These are phyloP conservation scores for Plebejus anna DNA, from an alignment of 2,888 invertebrate species.

Conservation along the genomic window DNA sequence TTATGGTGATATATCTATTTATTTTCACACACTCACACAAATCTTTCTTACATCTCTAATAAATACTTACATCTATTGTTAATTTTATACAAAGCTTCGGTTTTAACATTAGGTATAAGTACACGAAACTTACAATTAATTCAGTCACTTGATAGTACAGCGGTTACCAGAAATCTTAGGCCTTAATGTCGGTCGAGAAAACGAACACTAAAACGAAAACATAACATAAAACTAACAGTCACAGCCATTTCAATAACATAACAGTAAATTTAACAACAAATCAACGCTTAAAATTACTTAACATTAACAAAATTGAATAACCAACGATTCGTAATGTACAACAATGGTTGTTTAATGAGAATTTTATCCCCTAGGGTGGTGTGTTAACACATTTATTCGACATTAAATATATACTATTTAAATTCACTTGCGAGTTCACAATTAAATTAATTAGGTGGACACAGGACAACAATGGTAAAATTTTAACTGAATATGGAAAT, in stretches of 20 bases:
- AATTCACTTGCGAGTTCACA: constrained; percentile 34
- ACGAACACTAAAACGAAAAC: constrained; percentile 69
- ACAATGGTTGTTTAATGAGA: constrained; percentile 55
- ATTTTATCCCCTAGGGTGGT: constrained; percentile 55
- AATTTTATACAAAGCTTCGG: constrained; percentile 78
- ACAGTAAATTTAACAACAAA: constrained; percentile 68
- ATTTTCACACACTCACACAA: constrained; percentile 63
- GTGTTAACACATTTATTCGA: constrained; percentile 39
- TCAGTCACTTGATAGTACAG: constrained; percentile 34
- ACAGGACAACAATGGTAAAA: constrained; percentile 20
- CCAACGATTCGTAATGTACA: constrained; percentile 43
- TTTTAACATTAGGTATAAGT: constrained; percentile 74
- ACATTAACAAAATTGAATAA: constrained; percentile 55
- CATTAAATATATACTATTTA: constrained; percentile 38
- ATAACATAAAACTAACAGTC: constrained; percentile 80
- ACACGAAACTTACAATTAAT: constrained; percentile 42
- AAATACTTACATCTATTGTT: constrained; percentile 73
- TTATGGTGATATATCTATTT: constrained; percentile 47
- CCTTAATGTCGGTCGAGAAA: constrained; percentile 74
- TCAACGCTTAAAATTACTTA: constrained; percentile 69
- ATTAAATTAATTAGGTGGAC: constrained; percentile 33
- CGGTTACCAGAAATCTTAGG: constrained; percentile 41
- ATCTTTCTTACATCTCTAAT: constrained; percentile 63
- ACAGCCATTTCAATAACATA: constrained; percentile 63
- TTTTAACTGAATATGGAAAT: constrained; percentile 16